Base-by-base conservation (phyloP, 1,140 invertebrate genomes). In the Aphis gossypii region DNA sequence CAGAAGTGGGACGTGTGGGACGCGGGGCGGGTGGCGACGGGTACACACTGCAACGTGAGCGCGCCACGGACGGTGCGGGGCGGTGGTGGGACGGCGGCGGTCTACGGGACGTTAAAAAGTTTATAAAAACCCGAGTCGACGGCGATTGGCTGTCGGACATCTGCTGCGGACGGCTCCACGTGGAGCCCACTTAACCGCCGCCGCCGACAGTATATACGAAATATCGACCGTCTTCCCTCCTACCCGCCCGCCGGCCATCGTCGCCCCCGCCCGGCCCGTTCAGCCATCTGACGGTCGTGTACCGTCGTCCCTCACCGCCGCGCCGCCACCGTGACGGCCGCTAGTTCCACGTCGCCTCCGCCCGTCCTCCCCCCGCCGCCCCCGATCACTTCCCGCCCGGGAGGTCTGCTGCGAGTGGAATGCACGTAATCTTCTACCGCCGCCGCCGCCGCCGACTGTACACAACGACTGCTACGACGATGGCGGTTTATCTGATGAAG, bases 41-140 rank as follows among this genome's bases (percentile, higher is more conserved):
- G 86, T n/a, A 87, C 84, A 87, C 86, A 46, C 56, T 23, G 46
- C n/a, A 44, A 48, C 41, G 76, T 46, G 44, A 38, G 48, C 46
- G 83, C 30, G 76, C 44, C 14, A 35, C 35, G 35, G 48, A 3
- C 54, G 56, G 84, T 21, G 46, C 5, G 23, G 48, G n/a, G 83
- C 14, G 44, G 46, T 23, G 20, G 51, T 21, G 21, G 51, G 30
- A 6, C 44, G 87, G 86, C 86, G 94, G 94, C 86, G 92, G 90
- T 86, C 38, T 88, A 88, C 87, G 94, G 94, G 94, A 94, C 94
- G 94, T 94, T 94, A 94, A 94, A 94, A 93, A 89, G 94, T 89
- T 89, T 87, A 90, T 93, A 94, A 94, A 93, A 93, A 93, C 93
- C 92, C 68, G 35, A 87, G 93, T 94, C 83, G 92, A 94, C 51